Conservation (phyloP, 2,113 vertebrate species). For the Amphiprion ocellaris region DNA sequence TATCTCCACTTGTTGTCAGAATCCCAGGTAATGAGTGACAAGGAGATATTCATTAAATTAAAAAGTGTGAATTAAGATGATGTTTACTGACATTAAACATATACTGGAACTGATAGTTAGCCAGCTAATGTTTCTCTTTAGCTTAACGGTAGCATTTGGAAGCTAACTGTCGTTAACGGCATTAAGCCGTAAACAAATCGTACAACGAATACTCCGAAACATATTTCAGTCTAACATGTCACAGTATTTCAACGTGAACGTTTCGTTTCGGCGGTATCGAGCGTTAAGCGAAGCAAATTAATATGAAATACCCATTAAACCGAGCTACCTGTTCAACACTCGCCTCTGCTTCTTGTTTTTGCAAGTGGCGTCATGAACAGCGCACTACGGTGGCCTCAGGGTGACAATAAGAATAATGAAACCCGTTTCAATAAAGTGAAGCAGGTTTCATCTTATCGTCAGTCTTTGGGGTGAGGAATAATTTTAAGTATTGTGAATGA, state of each 20-base stretch:
- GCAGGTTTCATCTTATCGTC: fast-evolving
- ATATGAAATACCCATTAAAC: too few species aligned
- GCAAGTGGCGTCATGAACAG: slow-evolving; percentile 48
- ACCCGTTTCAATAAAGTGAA: slow-evolving; percentile 53
- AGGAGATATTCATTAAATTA: not conserved
- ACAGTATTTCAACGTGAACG: fast-evolving
- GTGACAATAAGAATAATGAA: not conserved
- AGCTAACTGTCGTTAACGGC: not conserved
- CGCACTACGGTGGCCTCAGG: slow-evolving; percentile 70
- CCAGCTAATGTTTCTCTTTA: slow-evolving; percentile 6
- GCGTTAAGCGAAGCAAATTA: fast-evolving
- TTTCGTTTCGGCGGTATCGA: too few species aligned
- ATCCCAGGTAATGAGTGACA: not conserved
- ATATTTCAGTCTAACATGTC: not conserved
- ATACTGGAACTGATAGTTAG: not conserved
- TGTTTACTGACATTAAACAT: not conserved
- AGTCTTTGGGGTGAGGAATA: not conserved
- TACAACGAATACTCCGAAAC: not conserved
- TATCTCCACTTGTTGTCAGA: not conserved
- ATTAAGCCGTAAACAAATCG: not conserved
- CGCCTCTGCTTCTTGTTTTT: slow-evolving; percentile 61
- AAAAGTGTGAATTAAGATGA: not conserved
- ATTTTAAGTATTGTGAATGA: not conserved
- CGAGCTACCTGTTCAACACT: not conserved
- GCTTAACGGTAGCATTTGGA: slow-evolving; percentile 24